Evolutionary conservation across 1,140 invertebrate species (phyloP), one percentile per base, ranked within the genome.

Genomic region (Vollenhovia emeryi): DNA sequence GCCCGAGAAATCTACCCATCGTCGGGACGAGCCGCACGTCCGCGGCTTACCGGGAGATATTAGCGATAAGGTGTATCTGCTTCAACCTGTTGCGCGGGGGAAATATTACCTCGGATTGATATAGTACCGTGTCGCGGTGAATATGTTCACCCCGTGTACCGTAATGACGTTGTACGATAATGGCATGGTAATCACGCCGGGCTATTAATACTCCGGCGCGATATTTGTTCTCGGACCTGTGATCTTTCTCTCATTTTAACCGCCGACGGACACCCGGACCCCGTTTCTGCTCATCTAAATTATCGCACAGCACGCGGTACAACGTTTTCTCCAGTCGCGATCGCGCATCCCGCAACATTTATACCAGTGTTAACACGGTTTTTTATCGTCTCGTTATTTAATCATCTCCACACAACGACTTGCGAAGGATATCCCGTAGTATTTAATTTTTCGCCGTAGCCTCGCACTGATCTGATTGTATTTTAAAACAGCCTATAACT

Each of bases 101-200:
- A 82, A 55, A 86, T 89, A 89, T 90, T 89, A 87, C 55, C 40
- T 73, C 59, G 84, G 89, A 90, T 90, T 90, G 89, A 90, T 90
- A 87, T 90, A 90, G 86, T 89, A 40, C 88, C 86, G 66, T 55
- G 88, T 83, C 80, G 69, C 66, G 86, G 80, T 84, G 80, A 90
- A 90, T 89, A 89, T 57, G 88, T 89, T 90, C n/a, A 69, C 89
- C 74, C 57, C 83, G 75, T 89, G 86, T 90, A 90, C 88, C 78
- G 69, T 90, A 90, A 90, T 90, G 86, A 90, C 89, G 86, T 90
- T 89, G 88, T 87, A 89, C 76, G 60, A 62, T 90, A 89, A 90
- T 89, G 89, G 82, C 69, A 89, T 75, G 88, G 66, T 89, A 90
- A 90, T 90, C 89, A 89, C 73, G 57, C 52, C 55, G 64, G n/a